Evolutionary conservation across 2,113 vertebrate genomes (phyloP), one percentile per base, ranked within the genome.

Genomic region (Vireo altiloquus): DNA sequence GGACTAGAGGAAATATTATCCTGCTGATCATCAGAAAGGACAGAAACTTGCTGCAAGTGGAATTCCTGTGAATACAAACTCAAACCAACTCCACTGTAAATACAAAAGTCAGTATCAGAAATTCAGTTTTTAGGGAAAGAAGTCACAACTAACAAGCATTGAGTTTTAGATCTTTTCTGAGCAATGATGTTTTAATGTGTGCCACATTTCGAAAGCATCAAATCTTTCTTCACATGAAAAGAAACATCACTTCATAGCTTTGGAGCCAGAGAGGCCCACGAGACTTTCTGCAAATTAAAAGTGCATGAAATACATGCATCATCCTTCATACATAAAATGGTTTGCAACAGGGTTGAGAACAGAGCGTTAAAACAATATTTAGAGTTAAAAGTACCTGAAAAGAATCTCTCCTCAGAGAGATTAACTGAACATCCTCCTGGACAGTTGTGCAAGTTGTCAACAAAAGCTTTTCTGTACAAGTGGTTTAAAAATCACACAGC

Each of bases 171-270:
- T 40, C 40, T 84, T 95, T 96, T 84, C 71, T 90, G 91, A 95
- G 91, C 80, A 95, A 94, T 88, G 75, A 72, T 85, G 72, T 89
- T 95, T 96, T 87, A 93, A 94, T 85, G 80, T 85, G 80, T 52
- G 82, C 75, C 92, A 95, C 92, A 54, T 85, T 80, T 90, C 39
- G 39, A 86, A 66, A 91, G 75, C 87, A 82, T 71, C 40, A 11
- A 24, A 42, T 40, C 87, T 82, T 85, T 57, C 76, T 82, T 92
- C 71, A 92, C 80, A 59, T 53, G 54, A 83, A 79, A 91, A 94
- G 57, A 66, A 79, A 90, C 89, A 63, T 31, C 54, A 82, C 42
- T 86, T 92, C 46, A 66, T 40, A 40, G 44, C 69, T 87, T 84
- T 37, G 27, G 82, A 94, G 82, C 84, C 76, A 76, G 78, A 91